Percentiles rank a stretch among this genome's conserved stretches.
These are phyloP conservation scores for Tadarida brasiliensis DNA, from an alignment of 2,797 vertebrate species.

Conservation along the genomic window DNA sequence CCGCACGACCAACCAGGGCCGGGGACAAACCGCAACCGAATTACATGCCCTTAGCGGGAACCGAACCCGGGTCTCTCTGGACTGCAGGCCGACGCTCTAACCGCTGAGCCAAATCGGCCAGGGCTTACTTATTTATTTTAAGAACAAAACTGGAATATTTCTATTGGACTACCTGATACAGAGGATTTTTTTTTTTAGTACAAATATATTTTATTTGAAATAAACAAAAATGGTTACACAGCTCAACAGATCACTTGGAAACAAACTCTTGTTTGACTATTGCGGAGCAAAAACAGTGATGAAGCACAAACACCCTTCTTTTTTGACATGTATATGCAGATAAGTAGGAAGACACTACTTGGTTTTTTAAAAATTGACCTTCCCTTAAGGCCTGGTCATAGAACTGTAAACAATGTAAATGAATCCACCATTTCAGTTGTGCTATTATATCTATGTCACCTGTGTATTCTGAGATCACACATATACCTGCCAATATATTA, in stretches of 20 bases:
- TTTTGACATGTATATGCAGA: constrained; percentile 68
- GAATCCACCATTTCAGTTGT: constrained; percentile 71
- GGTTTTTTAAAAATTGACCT: constrained; percentile 80
- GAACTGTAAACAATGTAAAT: constrained; percentile 79
- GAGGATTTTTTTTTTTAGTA: constrained; percentile 73
- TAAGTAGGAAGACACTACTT: constrained; percentile 77
- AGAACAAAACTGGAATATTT: constrained; percentile 84
- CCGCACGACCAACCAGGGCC: too few relatives aligned
- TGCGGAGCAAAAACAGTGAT: constrained; percentile 74
- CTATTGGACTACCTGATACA: constrained; percentile 74
- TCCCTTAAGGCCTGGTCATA: constrained; percentile 74
- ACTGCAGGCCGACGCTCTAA: too few relatives aligned
- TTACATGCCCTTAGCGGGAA: too few relatives aligned
- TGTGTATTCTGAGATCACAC: constrained; percentile 61
- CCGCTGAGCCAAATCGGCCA: too few relatives aligned
- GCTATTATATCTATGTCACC: constrained; percentile 35
- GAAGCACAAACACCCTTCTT: constrained; percentile 62
- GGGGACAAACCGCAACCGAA: too few relatives aligned
- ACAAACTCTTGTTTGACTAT: constrained; percentile 69
- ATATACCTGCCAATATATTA: constrained; percentile 65
- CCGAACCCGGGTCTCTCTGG: too few relatives aligned
- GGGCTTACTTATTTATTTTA: constrained; percentile 50
- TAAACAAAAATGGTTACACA: constrained; percentile 81
- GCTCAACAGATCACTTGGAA: constrained; percentile 74
- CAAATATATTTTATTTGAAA: constrained; percentile 86